Percentiles rank a stretch among this genome's conserved stretches.
These are phyloP conservation scores for Meta bourneti DNA, from an alignment of 2,888 invertebrate genomes.

Conservation along the genomic window DNA sequence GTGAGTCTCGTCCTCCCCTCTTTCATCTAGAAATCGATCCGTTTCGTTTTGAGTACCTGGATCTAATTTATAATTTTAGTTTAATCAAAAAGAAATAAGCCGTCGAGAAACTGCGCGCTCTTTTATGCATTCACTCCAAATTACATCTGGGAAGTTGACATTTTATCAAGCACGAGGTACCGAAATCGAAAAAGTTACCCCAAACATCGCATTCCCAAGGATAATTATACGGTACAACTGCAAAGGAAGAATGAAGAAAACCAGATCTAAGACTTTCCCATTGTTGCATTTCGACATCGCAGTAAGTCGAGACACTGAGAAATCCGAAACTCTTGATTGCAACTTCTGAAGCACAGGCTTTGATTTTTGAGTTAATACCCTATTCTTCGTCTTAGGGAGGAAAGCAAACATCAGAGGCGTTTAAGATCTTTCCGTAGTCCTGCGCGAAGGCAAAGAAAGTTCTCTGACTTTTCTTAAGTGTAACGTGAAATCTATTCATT, in stretches of 20 bases:
- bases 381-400: background rate
- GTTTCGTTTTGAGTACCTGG: too few relatives aligned
- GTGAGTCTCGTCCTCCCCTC: too few relatives aligned
- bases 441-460: background rate
- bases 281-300: background rate
- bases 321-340: background rate
- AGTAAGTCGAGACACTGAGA: background rate
- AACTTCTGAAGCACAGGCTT: slow-evolving; percentile 7
- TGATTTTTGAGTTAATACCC: slow-evolving; percentile 27
- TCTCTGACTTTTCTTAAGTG: slow-evolving; percentile 13
- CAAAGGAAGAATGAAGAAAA: background rate
- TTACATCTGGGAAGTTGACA: background rate
- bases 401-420: background rate
- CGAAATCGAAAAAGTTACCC: background rate
- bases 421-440: slow-evolving; percentile 13
- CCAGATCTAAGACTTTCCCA: background rate
- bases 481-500: slow-evolving; percentile 25
- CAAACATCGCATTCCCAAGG: background rate
- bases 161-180: background rate
- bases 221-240: slow-evolving; percentile 10
- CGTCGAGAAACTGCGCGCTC: too few relatives aligned
- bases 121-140: background rate
- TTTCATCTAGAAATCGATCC: too few relatives aligned
- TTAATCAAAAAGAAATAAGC: too few relatives aligned
- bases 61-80: too few relatives aligned